These are phyloP conservation scores for Hypomecis punctinalis DNA, from an alignment of 2,888 invertebrate genomes.

Conservation along the genomic window DNA sequence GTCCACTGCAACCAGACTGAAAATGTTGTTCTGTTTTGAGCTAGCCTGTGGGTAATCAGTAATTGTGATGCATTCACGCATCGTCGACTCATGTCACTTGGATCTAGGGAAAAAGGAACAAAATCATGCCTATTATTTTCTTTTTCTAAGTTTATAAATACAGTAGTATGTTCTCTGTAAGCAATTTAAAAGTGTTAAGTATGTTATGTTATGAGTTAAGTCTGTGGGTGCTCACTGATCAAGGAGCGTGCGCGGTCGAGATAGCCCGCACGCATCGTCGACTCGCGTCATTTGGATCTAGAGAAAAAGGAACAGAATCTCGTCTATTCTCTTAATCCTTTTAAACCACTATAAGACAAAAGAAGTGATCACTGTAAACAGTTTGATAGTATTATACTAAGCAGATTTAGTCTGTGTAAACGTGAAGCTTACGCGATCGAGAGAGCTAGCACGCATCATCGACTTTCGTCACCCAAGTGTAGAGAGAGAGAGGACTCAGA, in stretches of 20 bases:
- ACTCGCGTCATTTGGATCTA: too few species aligned
- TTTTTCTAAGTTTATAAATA: too few species aligned
- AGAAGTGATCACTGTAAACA: not conserved
- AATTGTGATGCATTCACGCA: constrained; percentile 51
- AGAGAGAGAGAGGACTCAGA: constrained; percentile 17
- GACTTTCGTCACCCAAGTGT: constrained; percentile 21
- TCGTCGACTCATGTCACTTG: constrained; percentile 33
- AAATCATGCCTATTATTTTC: too few species aligned
- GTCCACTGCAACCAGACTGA: not conserved
- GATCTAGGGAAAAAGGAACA: constrained; percentile 21
- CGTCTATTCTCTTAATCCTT: too few species aligned
- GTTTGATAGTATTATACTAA: constrained; percentile 3
- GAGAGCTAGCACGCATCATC: constrained; percentile 46
- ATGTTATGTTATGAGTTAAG: too few species aligned
- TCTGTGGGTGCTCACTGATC: too few species aligned
- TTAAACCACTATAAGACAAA: too few species aligned
- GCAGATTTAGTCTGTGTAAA: not conserved
- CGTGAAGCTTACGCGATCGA: constrained; percentile 39
- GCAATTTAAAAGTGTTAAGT: too few species aligned
- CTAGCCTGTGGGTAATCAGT: constrained; percentile 6
- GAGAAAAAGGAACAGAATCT: too few species aligned
- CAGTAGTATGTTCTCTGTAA: too few species aligned
- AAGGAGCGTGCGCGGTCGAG: too few species aligned
- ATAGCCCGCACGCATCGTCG: too few species aligned
- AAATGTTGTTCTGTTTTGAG: constrained; percentile 13